Evolutionary conservation across 1,140 invertebrate species (phyloP).

Genomic region (Apis cerana): DNA sequence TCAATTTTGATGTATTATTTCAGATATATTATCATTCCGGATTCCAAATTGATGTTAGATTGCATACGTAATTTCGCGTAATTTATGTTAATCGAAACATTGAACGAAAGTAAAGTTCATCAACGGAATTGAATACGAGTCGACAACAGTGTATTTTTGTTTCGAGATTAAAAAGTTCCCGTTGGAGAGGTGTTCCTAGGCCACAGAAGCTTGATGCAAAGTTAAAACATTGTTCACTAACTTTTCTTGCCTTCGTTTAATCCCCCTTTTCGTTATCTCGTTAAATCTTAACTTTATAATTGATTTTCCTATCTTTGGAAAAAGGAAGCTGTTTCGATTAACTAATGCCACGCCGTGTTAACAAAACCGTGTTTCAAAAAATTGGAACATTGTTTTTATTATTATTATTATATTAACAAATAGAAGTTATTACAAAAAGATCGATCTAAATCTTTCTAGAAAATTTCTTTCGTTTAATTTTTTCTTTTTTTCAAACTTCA

Average conservation of each 20-base stretch:
- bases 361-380: too few relatives aligned
- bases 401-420: too few relatives aligned
- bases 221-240: conserved; percentile 26
- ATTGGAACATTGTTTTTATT: too few relatives aligned
- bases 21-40: neutral
- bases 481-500: too few relatives aligned
- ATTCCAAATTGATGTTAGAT: neutral
- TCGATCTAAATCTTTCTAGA: too few relatives aligned
- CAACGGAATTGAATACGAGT: neutral
- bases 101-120: neutral
- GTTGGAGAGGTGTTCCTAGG: neutral
- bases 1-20: too few relatives aligned
- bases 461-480: too few relatives aligned
- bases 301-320: neutral
- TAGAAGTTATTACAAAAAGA: too few relatives aligned
- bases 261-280: conserved; percentile 6
- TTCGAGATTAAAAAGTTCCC: neutral
- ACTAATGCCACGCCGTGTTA: neutral
- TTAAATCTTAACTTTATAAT: conserved; percentile 22
- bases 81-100: neutral
- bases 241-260: conserved; percentile 22
- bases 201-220: too few relatives aligned
- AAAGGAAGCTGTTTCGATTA: neutral
- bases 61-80: neutral
- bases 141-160: neutral